Base-by-base conservation (phyloP, 2,888 invertebrate species). In the Aleiodes alternator region DNA sequence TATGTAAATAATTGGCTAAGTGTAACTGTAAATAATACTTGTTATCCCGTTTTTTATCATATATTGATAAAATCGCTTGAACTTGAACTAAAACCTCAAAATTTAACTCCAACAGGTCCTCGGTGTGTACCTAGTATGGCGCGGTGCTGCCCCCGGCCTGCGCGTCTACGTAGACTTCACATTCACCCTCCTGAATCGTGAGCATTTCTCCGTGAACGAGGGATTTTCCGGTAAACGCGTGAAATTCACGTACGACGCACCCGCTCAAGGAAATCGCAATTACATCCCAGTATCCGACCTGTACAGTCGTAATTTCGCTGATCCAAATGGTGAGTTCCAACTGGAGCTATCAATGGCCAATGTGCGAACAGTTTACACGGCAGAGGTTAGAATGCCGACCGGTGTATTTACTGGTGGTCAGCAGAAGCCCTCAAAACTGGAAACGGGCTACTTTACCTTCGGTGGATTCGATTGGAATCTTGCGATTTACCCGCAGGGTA, bases 391-490 rank as follows among this genome's bases (percentile, higher is more conserved):
- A 48, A 85, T 87, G 83, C 84, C 87, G 43, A 84, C 85, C 29
- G 85, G 87, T 59, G 85, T 87, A n/a, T 88, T 87, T 76, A 81
- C 85, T 0, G 83, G 85, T 3, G 85, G 84, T 0, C 87, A 87
- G 74, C 80, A 87, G 64, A 87, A 89, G 75, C 82, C 87, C 53
- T 85, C 85, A 76, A 92, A 92, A 81, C 86, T 93, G 72, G 94
- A 94, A 84, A 93, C 93, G 3, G 90, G 92, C n/a, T 93, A 92
- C 84, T 95, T 96, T 88, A 93, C 94, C 0, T 96, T 95, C 87
- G 95, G 95, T 8, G 94, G 95, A 38, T 95, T 95, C 87, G 96
- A 96, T 86, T 96, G 96, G 96, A 95, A 94, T 83, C 91, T 96
- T 59, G 91, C 93, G 1, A 92, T 93, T 56, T 92, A 90, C 81